These are phyloP conservation scores for Thelaira solivaga DNA, from an alignment of 2,888 invertebrate species.

Conservation along the genomic window DNA sequence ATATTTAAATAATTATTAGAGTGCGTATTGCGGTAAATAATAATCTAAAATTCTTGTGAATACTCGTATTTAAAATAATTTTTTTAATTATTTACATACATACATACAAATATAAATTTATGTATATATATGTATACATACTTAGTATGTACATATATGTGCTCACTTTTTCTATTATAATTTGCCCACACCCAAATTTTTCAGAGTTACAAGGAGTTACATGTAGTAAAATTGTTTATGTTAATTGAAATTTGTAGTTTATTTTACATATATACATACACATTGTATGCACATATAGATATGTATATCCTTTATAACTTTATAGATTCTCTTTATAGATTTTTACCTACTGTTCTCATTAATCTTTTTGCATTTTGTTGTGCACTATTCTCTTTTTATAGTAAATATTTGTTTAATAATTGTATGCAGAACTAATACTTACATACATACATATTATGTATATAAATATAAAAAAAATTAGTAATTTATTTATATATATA, in stretches of 20 bases:
- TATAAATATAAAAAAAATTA: no score
- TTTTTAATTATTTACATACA: no score
- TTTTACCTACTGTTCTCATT: not conserved
- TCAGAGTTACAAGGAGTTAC: not conserved
- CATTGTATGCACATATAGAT: not conserved
- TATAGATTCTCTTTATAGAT: not conserved
- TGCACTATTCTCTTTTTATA: no score
- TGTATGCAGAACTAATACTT: no score
- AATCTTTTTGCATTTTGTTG: no score
- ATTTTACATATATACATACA: slow-evolving; percentile 25
- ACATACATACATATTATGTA: no score
- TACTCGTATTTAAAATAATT: no score
- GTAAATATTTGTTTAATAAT: no score
- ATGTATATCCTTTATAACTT: slow-evolving; percentile 28
- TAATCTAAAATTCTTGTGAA: no score
- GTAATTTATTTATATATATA: not conserved
- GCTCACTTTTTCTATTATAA: slow-evolving; percentile 59
- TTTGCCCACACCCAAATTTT: slow-evolving; percentile 57
- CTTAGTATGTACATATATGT: not conserved
- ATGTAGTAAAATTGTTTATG: slow-evolving; percentile 28
- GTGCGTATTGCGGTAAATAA: no score
- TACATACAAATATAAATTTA: not conserved
- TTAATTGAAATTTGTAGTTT: slow-evolving; percentile 32
- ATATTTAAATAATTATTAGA: no score
- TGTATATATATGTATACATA: not conserved